Percentiles rank a stretch among this genome's conserved stretches.
phyloP scores from a whole-genome alignment of 2,888 invertebrate species.

The Diachrysia chrysitis region DNA sequence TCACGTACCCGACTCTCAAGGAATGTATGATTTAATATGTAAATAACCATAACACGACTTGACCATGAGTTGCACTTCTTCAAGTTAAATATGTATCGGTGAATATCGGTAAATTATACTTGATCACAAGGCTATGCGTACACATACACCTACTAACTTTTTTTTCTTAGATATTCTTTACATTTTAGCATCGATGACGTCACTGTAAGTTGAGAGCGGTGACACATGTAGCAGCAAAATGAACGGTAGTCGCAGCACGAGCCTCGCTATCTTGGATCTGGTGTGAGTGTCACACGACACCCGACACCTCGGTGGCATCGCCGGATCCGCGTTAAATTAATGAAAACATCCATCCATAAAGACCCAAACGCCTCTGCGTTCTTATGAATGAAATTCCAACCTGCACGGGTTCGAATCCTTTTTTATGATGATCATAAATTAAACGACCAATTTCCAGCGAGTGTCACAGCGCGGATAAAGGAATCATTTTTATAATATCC shows the following conservation, averaged over 20 bases:
- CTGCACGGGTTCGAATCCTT: slow-evolving; percentile 86
- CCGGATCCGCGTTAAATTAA: slow-evolving; percentile 86
- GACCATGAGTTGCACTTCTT: slow-evolving; percentile 75
- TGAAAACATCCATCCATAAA: slow-evolving; percentile 89
- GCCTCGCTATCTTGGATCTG: slow-evolving; percentile 76
- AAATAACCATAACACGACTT: slow-evolving; percentile 73
- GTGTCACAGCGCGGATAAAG: slow-evolving; percentile 88
- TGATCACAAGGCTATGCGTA: slow-evolving; percentile 48
- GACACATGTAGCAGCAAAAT: slow-evolving; percentile 56
- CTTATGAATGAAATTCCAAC: slow-evolving; percentile 90
- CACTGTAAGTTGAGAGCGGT: slow-evolving; percentile 41
- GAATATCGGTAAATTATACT: slow-evolving; percentile 23
- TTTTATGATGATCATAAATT: slow-evolving; percentile 88
- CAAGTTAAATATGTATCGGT: slow-evolving; percentile 58
- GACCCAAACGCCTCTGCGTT: slow-evolving; percentile 88
- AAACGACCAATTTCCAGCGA: slow-evolving; percentile 88
- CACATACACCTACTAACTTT: slow-evolving; percentile 25
- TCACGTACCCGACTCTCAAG: slow-evolving; percentile 79
- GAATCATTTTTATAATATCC: slow-evolving; percentile 89
- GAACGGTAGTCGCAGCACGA: slow-evolving; percentile 81
- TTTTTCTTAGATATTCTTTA: slow-evolving; percentile 18
- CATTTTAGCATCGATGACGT: slow-evolving; percentile 56
- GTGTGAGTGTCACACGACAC: slow-evolving; percentile 79
- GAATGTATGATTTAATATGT: slow-evolving; percentile 80
- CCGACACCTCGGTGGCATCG: slow-evolving; percentile 83